Base-by-base conservation (phyloP, 2,888 invertebrate genomes). In the Myathropa florea region DNA sequence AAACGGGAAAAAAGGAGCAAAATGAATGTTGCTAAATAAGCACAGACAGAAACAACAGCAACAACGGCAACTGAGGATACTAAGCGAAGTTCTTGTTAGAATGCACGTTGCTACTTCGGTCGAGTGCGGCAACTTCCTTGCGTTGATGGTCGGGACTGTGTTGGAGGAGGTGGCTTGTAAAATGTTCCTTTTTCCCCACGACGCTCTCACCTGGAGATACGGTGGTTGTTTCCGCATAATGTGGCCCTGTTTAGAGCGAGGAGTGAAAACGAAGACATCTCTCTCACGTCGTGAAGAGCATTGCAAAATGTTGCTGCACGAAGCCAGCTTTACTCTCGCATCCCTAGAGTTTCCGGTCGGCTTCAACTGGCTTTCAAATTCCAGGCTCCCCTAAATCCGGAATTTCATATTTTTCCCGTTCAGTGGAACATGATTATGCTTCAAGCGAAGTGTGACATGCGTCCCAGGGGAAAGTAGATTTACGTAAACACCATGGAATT, bases 261-360 rank as follows among this genome's bases (percentile, higher is more conserved):
- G 33, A 33, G 33, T 10, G 33, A 9, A 33, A n/a, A n/a, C 6
- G 28, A 33, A 67, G 21, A 72, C 76, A 68, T 72, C 68, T 63
- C 59, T 67, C 84, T 77, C 71, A 77, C 81, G 78, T 79, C 75
- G 73, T 79, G 68, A 33, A 77, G 84, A 68, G 77, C 63, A 81
- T 85, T 68, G 67, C 77, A 72, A 85, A 72, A 81, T 72, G 18
- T 85, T 81, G 76, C 71, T 59, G 60, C 53, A 10, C 46, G 33
- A 18, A 36, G 59, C 10, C 33, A 2, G 12, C 21, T 23, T 18
- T 21, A 70, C 53, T 80, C 53, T 80, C 53, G 24, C 76, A 67
- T 84, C 84, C 76, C 71, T 12, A 61, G 76, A 76, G 71, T 61
- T 76, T 71, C 80, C 70, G 30, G 36, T 33, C 18, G 75, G 75